Base-by-base conservation (phyloP, 2,113 vertebrate species). In the Apodemus sylvaticus region DNA sequence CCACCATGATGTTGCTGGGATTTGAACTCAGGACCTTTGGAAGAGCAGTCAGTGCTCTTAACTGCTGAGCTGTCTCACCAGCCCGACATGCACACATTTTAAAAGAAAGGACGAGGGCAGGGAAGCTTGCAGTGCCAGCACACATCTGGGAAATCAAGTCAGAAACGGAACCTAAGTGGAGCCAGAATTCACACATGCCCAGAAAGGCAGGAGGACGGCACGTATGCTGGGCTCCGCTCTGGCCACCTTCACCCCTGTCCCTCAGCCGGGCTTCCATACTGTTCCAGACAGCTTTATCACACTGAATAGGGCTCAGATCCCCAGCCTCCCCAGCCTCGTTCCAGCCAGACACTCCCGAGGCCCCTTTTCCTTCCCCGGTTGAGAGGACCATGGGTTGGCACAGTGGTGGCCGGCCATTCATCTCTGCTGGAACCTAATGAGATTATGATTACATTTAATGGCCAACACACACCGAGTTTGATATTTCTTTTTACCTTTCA, bases 391-490 rank as follows among this genome's bases (percentile, higher is more conserved):
- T 36, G 39, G 76, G 10, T 19, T 42, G 66, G 71, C 66, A 22
- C 16, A 60, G 26, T 39, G 3, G 22, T 34, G 73, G 70, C 11
- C 17, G 78, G 45, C 16, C 94, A 6, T 85, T 77, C 22, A 76
- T 85, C 78, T 89, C 91, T 60, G 66, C 22, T 79, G 74, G 66
- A 62, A 51, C n/a, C 82, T 70, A 66, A 82, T 60, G 51, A 85
- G 79, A 76, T 42, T n/a, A 24, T 66, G 64, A 86, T 87, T 77
- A 45, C n/a, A 0, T 90, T 85, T 85, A 88, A 87, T 64, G 85
- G 20, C n/a, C 74, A 14, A 36, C n/a, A 66, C 62, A 77, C 68
- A 45, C 20, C 20, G 3, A 78, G n/a, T 68, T 78, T n/a, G 7
- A 4, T 73, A 42, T 68, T 24, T 36, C 42, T 11, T 51, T 64